A percentile compares a stretch with the other conserved stretches of the same genome.
Conservation (phyloP, 2,888 invertebrate species). For the Heliconius erato region DNA sequence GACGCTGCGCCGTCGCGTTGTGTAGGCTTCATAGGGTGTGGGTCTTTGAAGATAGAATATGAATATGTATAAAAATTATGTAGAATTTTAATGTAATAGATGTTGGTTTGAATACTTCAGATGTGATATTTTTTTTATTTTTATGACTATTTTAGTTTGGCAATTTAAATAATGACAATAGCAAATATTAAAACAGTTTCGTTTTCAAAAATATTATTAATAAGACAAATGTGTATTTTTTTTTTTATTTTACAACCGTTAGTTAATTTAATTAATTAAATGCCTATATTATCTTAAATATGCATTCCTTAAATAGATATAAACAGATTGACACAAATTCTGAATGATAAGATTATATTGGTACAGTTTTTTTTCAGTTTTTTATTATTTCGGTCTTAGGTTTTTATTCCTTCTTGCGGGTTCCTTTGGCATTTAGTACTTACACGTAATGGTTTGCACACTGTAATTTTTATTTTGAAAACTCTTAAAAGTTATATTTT, state of each 20-base stretch:
- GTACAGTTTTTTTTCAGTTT: not conserved
- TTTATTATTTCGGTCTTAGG: not conserved
- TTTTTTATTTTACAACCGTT: not conserved
- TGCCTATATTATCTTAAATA: not conserved
- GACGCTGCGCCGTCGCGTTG: too few relatives aligned
- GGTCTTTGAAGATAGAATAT: not conserved
- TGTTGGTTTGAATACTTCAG: not conserved
- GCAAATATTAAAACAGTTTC: not conserved
- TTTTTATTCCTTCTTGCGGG: conserved; percentile 22
- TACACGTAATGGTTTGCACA: conserved; percentile 36
- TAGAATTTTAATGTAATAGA: not conserved
- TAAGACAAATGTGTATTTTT: not conserved
- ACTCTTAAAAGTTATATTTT: not conserved
- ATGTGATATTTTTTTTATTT: not conserved
- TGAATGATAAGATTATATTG: not conserved
- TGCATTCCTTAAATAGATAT: conserved; percentile 2
- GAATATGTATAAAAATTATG: not conserved
- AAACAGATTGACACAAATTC: not conserved
- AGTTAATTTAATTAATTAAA: not conserved
- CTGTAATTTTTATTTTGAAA: conserved; percentile 3
- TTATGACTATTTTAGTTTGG: not conserved
- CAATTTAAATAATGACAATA: not conserved
- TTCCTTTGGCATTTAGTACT: conserved; percentile 34
- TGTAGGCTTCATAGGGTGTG: not conserved
- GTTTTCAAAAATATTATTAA: not conserved